phyloP scores from a whole-genome alignment of 2,797 vertebrate genomes.

The Morus bassanus region DNA sequence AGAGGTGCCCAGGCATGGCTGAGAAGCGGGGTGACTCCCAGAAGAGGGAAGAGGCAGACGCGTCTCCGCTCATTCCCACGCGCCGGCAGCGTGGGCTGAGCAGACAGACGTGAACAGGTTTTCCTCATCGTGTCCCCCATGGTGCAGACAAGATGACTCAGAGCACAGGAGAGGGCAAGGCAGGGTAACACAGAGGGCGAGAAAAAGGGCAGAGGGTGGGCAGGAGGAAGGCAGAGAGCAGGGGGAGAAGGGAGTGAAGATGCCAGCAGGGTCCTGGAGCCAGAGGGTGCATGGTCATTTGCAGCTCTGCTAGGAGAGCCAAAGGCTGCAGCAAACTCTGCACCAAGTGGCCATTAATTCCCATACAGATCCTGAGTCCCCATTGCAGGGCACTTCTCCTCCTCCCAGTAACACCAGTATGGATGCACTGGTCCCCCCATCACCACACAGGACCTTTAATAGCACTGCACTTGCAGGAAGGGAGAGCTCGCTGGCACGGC shows the following conservation, averaged over 20 bases:
- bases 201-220: neutral
- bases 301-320: neutral
- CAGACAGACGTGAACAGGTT: neutral
- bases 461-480: neutral
- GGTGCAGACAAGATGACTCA: neutral
- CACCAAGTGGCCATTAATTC: neutral
- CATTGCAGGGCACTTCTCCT: neutral
- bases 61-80: neutral
- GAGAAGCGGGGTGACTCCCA: neutral
- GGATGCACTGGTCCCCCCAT: neutral
- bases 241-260: neutral
- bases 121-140: neutral
- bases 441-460: no score
- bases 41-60: fast-evolving
- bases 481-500: neutral
- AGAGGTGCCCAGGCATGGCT: neutral
- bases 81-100: neutral
- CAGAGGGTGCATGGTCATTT: fast-evolving
- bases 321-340: neutral
- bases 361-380: fast-evolving
- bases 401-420: neutral
- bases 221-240: neutral
- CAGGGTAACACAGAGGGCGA: neutral
- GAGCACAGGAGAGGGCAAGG: neutral
- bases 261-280: neutral